Evolutionary conservation across 2,113 vertebrate genomes (phyloP).

Genomic region (Pterocles burchelli): DNA sequence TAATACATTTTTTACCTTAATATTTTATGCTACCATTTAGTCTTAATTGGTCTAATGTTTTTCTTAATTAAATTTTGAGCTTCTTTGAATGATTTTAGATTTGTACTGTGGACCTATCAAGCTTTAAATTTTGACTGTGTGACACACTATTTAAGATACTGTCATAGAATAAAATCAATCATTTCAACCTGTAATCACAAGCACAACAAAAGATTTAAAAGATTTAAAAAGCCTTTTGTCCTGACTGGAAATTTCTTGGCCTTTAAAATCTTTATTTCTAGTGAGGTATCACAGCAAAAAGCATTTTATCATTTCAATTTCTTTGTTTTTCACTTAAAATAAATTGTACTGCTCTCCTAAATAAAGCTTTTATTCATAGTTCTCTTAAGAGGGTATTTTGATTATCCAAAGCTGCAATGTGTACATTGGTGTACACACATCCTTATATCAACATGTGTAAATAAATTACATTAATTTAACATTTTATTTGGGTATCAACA

Average conservation of each 20-base stretch:
- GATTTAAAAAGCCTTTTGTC: slow-evolving; percentile 54
- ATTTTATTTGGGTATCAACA: neutral
- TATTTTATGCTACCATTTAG: slow-evolving; percentile 76
- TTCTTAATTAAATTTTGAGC: slow-evolving; percentile 77
- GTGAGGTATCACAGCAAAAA: neutral
- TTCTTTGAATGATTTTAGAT: slow-evolving; percentile 62
- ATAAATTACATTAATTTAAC: neutral
- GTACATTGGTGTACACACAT: neutral
- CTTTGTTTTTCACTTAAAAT: slow-evolving; percentile 8
- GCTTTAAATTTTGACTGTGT: slow-evolving; percentile 72
- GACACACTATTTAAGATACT: slow-evolving; percentile 75
- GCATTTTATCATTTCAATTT: neutral
- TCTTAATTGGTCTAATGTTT: slow-evolving; percentile 78
- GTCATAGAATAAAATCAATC: slow-evolving; percentile 74
- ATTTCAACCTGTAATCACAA: slow-evolving; percentile 62
- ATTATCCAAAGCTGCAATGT: neutral
- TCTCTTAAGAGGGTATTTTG: neutral
- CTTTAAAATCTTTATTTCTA: slow-evolving; percentile 30
- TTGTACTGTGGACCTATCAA: slow-evolving; percentile 60
- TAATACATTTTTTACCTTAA: slow-evolving; percentile 81
- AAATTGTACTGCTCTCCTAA: neutral
- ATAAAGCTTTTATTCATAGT: neutral
- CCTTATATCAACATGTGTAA: neutral
- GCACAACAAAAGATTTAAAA: slow-evolving; percentile 69
- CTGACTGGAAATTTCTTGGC: slow-evolving; percentile 46